phyloP scores from a whole-genome alignment of 2,888 invertebrate genomes.

The Lithophane ornitopus region DNA sequence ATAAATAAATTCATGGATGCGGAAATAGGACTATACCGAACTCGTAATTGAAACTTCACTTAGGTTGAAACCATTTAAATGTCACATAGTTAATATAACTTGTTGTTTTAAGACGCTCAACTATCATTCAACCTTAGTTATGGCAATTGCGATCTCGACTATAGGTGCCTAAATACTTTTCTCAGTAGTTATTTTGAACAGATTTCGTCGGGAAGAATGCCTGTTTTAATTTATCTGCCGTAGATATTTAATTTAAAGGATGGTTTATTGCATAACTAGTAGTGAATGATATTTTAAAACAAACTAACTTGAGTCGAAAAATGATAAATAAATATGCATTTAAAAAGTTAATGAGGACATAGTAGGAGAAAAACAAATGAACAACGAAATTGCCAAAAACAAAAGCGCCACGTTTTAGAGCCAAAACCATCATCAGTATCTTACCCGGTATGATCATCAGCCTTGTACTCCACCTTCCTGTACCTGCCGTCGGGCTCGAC shows the following conservation, averaged over 20 bases:
- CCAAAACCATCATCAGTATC: constrained; percentile 22
- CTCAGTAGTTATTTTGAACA: neutral
- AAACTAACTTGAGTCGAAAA: neutral
- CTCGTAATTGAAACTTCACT: neutral
- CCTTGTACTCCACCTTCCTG: constrained; percentile 92
- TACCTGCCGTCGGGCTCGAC: constrained; percentile 92
- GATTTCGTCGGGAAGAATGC: neutral
- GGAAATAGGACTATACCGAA: no score
- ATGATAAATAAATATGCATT: neutral
- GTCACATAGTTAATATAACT: neutral
- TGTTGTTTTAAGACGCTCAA: neutral
- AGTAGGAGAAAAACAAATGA: neutral
- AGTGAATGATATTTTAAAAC: neutral
- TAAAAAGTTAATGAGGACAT: neutral
- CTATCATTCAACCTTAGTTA: neutral
- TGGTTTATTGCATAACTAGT: neutral
- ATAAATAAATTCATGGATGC: no score
- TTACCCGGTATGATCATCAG: constrained; percentile 90
- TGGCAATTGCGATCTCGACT: neutral
- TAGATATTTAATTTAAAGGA: no score
- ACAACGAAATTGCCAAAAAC: neutral
- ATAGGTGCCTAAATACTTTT: neutral
- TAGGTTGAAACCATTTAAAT: neutral
- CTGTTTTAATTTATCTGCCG: neutral
- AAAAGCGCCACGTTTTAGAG: neutral